phyloP scores from a whole-genome alignment of 1,140 invertebrate genomes.

The Pseudomyrmex concolor region DNA sequence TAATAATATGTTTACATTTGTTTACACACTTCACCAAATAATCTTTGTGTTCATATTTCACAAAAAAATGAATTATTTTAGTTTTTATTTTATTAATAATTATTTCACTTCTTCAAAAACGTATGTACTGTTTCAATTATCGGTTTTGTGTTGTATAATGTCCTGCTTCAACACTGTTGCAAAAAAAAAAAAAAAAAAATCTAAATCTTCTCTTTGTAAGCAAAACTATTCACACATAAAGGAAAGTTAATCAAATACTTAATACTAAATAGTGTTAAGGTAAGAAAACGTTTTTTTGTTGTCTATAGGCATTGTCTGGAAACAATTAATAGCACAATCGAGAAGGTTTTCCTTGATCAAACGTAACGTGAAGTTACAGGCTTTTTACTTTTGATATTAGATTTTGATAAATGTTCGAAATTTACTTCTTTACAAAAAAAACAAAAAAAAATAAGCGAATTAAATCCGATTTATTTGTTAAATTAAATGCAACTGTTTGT shows the following conservation, averaged over 20 bases:
- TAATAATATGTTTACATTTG: too few species aligned
- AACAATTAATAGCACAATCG: neutral
- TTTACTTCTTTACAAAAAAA: neutral
- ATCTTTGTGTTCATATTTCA: neutral
- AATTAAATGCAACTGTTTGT: neutral
- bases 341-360: slow-evolving; percentile 17
- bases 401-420: slow-evolving; percentile 2
- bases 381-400: too few species aligned
- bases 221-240: slow-evolving; percentile 56
- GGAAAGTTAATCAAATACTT: slow-evolving; percentile 61
- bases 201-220: slow-evolving; percentile 50
- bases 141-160: slow-evolving; percentile 52
- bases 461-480: neutral
- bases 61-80: slow-evolving; percentile 53
- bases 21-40: too few species aligned
- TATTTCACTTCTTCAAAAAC: too few species aligned
- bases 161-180: slow-evolving; percentile 53
- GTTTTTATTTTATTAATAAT: too few species aligned
- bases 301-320: slow-evolving; percentile 3
- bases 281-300: slow-evolving; percentile 17
- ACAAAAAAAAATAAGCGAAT: neutral
- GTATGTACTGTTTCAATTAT: slow-evolving; percentile 52
- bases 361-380: neutral
- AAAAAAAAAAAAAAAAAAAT: slow-evolving; percentile 55
- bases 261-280: slow-evolving; percentile 49